A percentile compares a stretch with the other conserved stretches of the same genome.
Evolutionary conservation across 2,888 invertebrate species (phyloP).

Genomic region (Brachynemurus nebulosus): DNA sequence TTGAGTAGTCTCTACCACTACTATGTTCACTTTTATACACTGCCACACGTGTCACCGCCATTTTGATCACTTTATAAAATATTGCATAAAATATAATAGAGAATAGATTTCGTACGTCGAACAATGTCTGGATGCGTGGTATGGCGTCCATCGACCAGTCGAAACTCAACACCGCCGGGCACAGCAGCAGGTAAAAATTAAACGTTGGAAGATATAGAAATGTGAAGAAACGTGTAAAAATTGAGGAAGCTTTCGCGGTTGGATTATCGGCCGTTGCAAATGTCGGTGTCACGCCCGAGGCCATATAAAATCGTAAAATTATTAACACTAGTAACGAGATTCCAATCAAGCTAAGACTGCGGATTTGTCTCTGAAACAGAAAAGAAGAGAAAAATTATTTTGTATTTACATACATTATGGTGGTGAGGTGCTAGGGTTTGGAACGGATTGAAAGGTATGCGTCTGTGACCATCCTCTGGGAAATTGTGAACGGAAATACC

Average conservation of each 20-base stretch:
- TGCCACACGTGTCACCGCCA: background rate
- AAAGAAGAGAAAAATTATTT: conserved; percentile 10
- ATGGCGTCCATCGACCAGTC: conserved; percentile 99
- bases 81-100: conserved; percentile 60
- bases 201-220: conserved; percentile 85
- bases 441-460: no score
- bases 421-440: background rate
- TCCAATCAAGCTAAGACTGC: conserved; percentile 53
- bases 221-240: conserved; percentile 72
- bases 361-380: conserved; percentile 52
- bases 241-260: conserved; percentile 71
- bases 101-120: conserved; percentile 67
- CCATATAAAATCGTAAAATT: conserved; percentile 62
- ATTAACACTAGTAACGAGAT: conserved; percentile 54
- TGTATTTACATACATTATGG: background rate
- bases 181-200: conserved; percentile 76
- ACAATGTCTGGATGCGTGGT: conserved; percentile 62
- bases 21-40: no score
- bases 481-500: no score
- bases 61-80: conserved; percentile 20
- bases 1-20: background rate
- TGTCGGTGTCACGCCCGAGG: conserved; percentile 59
- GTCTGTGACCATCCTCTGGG: no score
- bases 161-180: conserved; percentile 81
- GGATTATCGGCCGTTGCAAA: conserved; percentile 96